Base-by-base conservation (phyloP, 2,113 vertebrate genomes). In the Megaptera novaeangliae region DNA sequence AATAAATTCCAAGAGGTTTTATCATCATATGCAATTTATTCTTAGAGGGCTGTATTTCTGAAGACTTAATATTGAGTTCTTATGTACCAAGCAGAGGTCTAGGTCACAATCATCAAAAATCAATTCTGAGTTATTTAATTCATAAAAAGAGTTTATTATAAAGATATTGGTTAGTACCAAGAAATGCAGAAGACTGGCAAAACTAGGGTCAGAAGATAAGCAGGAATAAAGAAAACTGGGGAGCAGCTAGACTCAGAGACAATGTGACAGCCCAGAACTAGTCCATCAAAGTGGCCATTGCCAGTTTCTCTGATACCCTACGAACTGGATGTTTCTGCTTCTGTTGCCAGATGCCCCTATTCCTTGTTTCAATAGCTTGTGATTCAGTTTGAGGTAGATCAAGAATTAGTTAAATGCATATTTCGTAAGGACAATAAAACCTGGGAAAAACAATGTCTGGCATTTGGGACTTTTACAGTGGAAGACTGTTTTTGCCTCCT, bases 81-180 rank as follows among this genome's bases (percentile, higher is more conserved):
- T 81, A 55, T 34, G 25, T 55, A 80, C 5, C 11, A 88, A 11
- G 31, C 31, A 96, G 41, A 83, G 46, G 27, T 91, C n/a, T 77
- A 78, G 55, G 44, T 91, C 80, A 77, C 59, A 93, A 81, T 77
- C 8, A 85, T 41, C 10, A 94, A 96, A 97, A 87, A 74, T 93
- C 12, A 96, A 89, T 83, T 94, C 31, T 95, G 84, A 88, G 12
- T 88, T 91, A 78, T 34, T 88, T 96, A 88, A 96, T 18, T 15
- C 83, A 39, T 86, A 92, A 89, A 91, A 93, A 14, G 1, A 68
- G 27, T 91, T 95, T 86, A 88, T 89, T 86, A 49, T 82, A 80
- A 13, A 3, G 12, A 55, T 96, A 18, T 77, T 85, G 11, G 21
- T 14, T 52, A 88, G 31, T 93, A 31, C 18, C 46, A 14, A 39